A percentile compares a stretch with the other conserved stretches of the same genome.
phyloP scores from a whole-genome alignment of 2,113 vertebrate genomes.

The Pomatostomus ruficeps region DNA sequence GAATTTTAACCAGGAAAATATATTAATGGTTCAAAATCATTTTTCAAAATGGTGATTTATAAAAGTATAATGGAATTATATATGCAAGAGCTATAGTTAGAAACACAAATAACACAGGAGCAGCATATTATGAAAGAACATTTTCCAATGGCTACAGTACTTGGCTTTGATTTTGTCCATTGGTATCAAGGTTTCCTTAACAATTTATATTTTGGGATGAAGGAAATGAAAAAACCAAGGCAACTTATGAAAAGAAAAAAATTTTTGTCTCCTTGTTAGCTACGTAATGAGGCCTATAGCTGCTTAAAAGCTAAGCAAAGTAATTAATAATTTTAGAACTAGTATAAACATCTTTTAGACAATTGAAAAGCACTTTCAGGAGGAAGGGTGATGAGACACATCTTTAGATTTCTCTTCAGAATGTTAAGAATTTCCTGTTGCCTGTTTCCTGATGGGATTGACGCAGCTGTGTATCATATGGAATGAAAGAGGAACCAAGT shows the following conservation, averaged over 20 bases:
- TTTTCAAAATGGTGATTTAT: constrained; percentile 81
- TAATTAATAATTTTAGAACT: constrained; percentile 45
- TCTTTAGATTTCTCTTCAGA: constrained; percentile 65
- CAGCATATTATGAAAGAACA: constrained; percentile 37
- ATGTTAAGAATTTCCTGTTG: constrained; percentile 66
- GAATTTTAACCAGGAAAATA: constrained; percentile 89
- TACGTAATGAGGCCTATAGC: constrained; percentile 16
- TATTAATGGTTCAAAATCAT: constrained; percentile 86
- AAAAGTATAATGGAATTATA: constrained; percentile 82
- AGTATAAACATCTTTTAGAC: constrained; percentile 28
- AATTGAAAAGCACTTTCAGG: constrained; percentile 40
- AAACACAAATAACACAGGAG: constrained; percentile 58
- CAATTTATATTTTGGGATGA: constrained; percentile 26
- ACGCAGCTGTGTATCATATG: constrained; percentile 36
- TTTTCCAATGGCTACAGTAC: constrained; percentile 17
- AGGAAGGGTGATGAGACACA: constrained; percentile 50
- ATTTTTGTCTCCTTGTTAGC: background rate
- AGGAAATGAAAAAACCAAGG: background rate
- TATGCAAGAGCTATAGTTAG: constrained; percentile 76
- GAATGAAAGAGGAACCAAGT: constrained; percentile 29
- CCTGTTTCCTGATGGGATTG: constrained; percentile 28
- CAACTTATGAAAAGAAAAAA: background rate
- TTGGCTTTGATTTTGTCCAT: constrained; percentile 38
- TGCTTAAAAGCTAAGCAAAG: constrained; percentile 28
- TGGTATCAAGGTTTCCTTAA: constrained; percentile 13